Percentiles rank a stretch among this genome's conserved stretches.
These are phyloP conservation scores for Sprattus sprattus DNA, from an alignment of 2,113 vertebrate species.

Conservation along the genomic window DNA sequence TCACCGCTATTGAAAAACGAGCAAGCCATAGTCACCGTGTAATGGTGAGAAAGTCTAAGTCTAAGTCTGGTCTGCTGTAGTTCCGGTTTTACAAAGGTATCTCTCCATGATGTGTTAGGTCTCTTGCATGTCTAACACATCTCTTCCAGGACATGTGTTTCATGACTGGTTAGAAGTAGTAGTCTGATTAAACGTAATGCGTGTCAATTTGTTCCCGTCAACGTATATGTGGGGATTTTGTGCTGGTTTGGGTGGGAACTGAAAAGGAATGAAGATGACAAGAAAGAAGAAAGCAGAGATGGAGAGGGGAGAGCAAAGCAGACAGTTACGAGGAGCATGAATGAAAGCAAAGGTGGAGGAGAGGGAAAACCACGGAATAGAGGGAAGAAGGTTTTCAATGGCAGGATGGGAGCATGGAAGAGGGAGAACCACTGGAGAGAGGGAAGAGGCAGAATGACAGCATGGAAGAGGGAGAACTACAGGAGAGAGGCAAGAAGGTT, in stretches of 20 bases:
- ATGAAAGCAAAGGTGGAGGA: background rate
- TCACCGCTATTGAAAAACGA: background rate
- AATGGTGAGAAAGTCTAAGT: background rate
- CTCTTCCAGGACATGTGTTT: background rate
- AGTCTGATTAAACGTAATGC: background rate
- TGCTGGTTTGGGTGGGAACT: background rate
- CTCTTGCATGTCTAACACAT: background rate
- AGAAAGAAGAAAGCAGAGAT: background rate
- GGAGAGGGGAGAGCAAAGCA: background rate
- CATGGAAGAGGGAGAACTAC: background rate
- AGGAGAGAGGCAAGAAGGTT: background rate
- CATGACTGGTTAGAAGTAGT: too few species aligned
- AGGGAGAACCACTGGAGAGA: background rate
- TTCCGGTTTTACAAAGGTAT: background rate
- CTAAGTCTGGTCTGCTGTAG: background rate
- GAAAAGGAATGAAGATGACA: background rate
- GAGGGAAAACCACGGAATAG: too few species aligned
- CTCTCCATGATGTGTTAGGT: background rate
- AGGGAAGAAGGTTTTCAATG: too few species aligned
- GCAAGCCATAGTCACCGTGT: background rate
- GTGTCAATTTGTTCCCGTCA: background rate
- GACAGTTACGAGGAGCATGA: background rate
- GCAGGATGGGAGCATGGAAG: too few species aligned
- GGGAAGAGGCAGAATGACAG: background rate
- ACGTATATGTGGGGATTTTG: background rate